Base-by-base conservation (phyloP, 2,113 vertebrate species). In the Antidorcas marsupialis region DNA sequence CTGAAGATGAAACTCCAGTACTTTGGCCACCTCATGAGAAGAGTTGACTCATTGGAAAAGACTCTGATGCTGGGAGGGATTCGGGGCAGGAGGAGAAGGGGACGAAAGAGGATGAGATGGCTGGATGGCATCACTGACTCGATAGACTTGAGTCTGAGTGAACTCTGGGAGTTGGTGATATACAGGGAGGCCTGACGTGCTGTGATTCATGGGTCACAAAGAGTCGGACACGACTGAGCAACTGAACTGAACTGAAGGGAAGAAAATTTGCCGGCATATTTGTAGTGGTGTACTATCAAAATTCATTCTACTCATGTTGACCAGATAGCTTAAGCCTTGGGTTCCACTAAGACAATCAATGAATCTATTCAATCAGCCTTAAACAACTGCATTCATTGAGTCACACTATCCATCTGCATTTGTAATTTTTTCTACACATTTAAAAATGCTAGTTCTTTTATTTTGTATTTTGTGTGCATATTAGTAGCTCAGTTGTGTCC, bases 351-450 rank as follows among this genome's bases (percentile, higher is more conserved):
- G 15, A 33, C 3, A 55, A 33, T 10, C 57, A 67, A 57, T 45
- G 11, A 89, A 36, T 53, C n/a, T 21, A n/a, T 82, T 81, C 47
- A 76, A 64, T 45, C 43, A 85, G 23, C 16, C 36, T 90, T 76
- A 45, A 43, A 93, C 3, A 91, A 52, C 43, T 87, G 13, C 12
- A 91, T 84, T 90, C 36, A 84, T 28, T 27, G 28, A 92, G 13
- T 91, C 33, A 81, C 3, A n/a, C 47, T 30, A 43, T 2, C 19
- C 15, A 39, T 86, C 88, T 78, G 14, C 17, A n/a, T 53, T 86
- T 96, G 89, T 62, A 25, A 50, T 76, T 94, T 81, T 89, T 57
- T 13, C 17, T 25, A 79, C 21, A 97, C 93, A 8, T 33, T 59
- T 30, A 74, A 85, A 86, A 93, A 60, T 39, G 74, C 52, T 55